Conservation (phyloP, 2,888 invertebrate genomes). For the Oasisia sp. region DNA sequence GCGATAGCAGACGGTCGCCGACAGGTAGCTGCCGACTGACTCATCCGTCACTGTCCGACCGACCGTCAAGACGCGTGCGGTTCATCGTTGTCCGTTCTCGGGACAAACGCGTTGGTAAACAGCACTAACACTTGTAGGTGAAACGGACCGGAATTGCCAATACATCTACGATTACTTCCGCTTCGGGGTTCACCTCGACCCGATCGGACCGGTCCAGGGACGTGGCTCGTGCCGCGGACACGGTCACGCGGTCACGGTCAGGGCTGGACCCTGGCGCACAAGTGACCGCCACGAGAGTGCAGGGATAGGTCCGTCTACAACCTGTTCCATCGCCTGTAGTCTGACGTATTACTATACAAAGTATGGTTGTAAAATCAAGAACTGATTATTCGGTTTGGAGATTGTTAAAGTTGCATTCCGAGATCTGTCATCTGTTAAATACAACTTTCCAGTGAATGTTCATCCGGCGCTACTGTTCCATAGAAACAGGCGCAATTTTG, state of each 20-base stretch:
- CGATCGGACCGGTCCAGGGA: not conserved
- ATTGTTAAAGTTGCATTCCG: too few species aligned
- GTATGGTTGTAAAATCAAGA: too few species aligned
- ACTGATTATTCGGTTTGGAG: too few species aligned
- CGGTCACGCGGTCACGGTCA: not conserved
- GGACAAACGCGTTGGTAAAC: not conserved
- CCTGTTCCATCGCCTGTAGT: too few species aligned
- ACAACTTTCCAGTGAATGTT: too few species aligned
- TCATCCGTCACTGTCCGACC: not conserved
- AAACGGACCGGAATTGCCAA: conserved; percentile 6
- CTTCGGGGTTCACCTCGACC: not conserved
- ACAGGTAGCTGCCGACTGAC: not conserved
- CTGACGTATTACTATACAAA: too few species aligned
- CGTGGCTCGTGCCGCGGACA: not conserved
- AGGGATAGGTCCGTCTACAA: not conserved
- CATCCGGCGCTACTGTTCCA: too few species aligned
- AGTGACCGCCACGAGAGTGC: not conserved
- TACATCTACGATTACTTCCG: conserved; percentile 3
- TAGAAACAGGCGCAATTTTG: too few species aligned
- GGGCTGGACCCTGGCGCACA: not conserved
- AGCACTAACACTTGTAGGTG: not conserved
- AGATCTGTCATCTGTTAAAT: too few species aligned
- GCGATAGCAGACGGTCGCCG: not conserved
- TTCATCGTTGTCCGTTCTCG: conserved; percentile 17
- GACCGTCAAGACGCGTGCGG: not conserved